These are phyloP conservation scores for Berghia stephanieae DNA, from an alignment of 1,140 invertebrate genomes.

Conservation along the genomic window DNA sequence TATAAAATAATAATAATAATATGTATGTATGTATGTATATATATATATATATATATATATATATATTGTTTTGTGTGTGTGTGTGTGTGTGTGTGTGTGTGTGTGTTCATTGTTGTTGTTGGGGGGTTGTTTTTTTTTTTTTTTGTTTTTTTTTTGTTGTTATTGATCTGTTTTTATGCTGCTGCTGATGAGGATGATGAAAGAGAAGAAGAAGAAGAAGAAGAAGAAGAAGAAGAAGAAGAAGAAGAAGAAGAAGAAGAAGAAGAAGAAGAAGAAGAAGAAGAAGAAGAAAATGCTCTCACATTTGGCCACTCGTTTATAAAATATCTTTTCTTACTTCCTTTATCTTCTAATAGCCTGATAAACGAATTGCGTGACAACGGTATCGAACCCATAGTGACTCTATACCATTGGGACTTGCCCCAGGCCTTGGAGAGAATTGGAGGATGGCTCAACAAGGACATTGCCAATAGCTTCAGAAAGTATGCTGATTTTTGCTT, in stretches of 20 bases:
- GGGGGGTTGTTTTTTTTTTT: too few relatives aligned
- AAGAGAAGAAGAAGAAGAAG: slow-evolving; percentile 5
- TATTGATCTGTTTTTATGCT: too few relatives aligned
- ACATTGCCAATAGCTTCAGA: slow-evolving; percentile 69
- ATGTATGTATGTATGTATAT: too few relatives aligned
- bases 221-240: not conserved
- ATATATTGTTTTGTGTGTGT: too few relatives aligned
- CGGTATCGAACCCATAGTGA: slow-evolving; percentile 68
- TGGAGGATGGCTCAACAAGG: slow-evolving; percentile 70
- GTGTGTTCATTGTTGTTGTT: too few relatives aligned
- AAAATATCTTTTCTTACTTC: too few relatives aligned
- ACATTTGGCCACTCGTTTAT: too few relatives aligned
- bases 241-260: not conserved
- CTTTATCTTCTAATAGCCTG: slow-evolving; percentile 39
- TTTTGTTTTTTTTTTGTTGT: too few relatives aligned
- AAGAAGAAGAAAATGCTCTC: slow-evolving; percentile 11
- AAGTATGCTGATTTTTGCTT: slow-evolving; percentile 67
- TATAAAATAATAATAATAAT: too few relatives aligned
- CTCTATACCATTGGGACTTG: slow-evolving; percentile 69
- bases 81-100: too few relatives aligned
- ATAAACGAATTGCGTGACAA: slow-evolving; percentile 51
- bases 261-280: not conserved
- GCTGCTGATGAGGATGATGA: too few relatives aligned
- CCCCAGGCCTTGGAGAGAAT: slow-evolving; percentile 62
- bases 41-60: too few relatives aligned